phyloP scores from a whole-genome alignment of 2,113 vertebrate genomes.

The Ia io region DNA sequence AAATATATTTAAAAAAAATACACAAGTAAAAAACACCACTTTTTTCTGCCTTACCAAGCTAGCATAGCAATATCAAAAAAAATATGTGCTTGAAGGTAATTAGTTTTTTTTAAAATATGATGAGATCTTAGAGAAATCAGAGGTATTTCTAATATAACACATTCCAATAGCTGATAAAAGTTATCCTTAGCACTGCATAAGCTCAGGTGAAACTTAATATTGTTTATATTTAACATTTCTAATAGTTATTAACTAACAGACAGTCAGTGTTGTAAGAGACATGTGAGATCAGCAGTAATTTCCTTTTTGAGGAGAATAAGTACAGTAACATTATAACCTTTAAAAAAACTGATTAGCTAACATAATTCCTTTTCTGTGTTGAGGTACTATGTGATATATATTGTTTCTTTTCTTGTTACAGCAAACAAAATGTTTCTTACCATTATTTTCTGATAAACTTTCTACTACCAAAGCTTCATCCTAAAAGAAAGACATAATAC shows the following conservation, averaged over 20 bases:
- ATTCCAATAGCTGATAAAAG: background rate
- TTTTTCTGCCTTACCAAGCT: background rate
- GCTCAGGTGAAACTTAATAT: slow-evolving; percentile 32
- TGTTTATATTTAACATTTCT: slow-evolving; percentile 68
- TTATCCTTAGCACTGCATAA: slow-evolving; percentile 1
- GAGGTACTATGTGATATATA: background rate
- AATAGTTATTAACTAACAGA: slow-evolving; percentile 59
- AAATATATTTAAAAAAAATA: background rate
- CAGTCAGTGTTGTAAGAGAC: background rate
- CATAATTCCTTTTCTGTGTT: background rate
- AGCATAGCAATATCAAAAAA: background rate
- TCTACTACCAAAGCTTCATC: background rate
- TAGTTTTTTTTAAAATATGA: background rate
- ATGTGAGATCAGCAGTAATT: slow-evolving; percentile 56
- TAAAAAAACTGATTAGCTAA: slow-evolving; percentile 47
- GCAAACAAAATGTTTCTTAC: background rate
- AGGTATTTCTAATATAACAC: background rate
- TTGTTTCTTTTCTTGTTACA: background rate
- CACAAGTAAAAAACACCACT: background rate
- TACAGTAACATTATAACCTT: background rate
- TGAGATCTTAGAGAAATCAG: background rate
- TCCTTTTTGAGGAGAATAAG: background rate
- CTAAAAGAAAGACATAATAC: background rate
- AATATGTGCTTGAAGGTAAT: background rate
- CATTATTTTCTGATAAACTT: background rate